Base-by-base conservation (phyloP, 2,888 invertebrate genomes). In the Caenorhabditis sinica region DNA sequence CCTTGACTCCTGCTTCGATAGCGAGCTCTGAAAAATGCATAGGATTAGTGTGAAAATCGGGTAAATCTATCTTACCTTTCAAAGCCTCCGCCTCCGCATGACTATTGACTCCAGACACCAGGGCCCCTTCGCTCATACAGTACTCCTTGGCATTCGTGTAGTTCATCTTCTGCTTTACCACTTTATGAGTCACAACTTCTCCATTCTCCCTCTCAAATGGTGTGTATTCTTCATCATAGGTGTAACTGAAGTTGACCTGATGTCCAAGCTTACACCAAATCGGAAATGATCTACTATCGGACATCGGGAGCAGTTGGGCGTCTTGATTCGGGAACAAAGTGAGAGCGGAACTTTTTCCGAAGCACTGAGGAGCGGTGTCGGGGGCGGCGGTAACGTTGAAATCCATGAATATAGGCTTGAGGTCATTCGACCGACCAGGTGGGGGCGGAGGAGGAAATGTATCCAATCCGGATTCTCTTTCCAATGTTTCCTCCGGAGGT, bases 201-300 rank as follows among this genome's bases (percentile, higher is more conserved):
- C 61, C 61, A 40, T 61, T 40, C 6, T 13, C 9, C 9, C 61
- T 6, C 11, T 23, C 9, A 23, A 40, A 61, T 9, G 20, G n/a
- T 4, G 20, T 23, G 9, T 40, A 61, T 6, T 20, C 40, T 8
- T n/a, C 20, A 40, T 40, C 20, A 23, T 20, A 23, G 3, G 8
- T 13, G 1, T 36, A 11, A 0, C 40, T 36, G 36, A 61, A 61
- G 20, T 25, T n/a, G 17, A 23, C 20, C 3, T 17, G 9, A 43
- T n/a, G n/a, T n/a, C n/a, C n/a, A n/a, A n/a, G n/a, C n/a, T n/a
- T n/a, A n/a, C n/a, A n/a, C n/a, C n/a, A 65, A 1, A 65, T 23
- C 13, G 65, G 65, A 17, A 65, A 45, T 0, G 65, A 65, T 40
- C 45, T 5, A 65, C 43, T 45, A 45, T 65, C 65, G 13, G 45